These are phyloP conservation scores for Gadopsis marmoratus DNA, from an alignment of 2,797 vertebrate genomes.

Conservation along the genomic window DNA sequence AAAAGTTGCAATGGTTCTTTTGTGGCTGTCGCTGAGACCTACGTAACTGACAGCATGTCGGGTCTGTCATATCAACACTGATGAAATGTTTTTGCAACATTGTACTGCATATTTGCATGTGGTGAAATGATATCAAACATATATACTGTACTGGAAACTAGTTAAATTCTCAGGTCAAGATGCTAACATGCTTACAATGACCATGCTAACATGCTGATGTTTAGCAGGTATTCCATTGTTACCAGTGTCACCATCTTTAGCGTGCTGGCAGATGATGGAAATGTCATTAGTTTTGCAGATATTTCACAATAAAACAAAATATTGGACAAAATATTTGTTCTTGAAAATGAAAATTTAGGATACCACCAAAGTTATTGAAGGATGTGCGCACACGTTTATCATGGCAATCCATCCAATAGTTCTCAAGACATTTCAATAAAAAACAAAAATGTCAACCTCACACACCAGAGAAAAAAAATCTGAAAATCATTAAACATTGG, in stretches of 20 bases:
- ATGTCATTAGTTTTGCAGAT: not conserved
- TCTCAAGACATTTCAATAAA: not conserved
- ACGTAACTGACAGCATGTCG: not conserved
- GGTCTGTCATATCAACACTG: not conserved
- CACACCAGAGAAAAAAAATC: not conserved
- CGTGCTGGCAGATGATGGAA: not conserved
- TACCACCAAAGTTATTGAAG: not conserved
- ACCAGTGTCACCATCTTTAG: not conserved
- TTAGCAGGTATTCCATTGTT: not conserved
- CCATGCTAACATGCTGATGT: not conserved
- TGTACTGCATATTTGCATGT: not conserved
- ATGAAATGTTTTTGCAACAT: conserved; percentile 9
- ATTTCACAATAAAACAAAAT: not conserved
- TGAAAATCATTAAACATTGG: not conserved
- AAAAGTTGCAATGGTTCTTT: not conserved
- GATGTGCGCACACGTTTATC: not conserved
- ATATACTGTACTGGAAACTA: not conserved
- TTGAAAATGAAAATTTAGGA: not conserved
- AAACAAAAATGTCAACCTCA: not conserved
- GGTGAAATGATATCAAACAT: not conserved
- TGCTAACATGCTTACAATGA: no score
- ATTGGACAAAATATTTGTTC: not conserved
- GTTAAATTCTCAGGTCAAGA: no score
- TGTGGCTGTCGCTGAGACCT: not conserved
- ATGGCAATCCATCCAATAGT: not conserved